Percentiles rank a stretch among this genome's conserved stretches.
Evolutionary conservation across 2,797 vertebrate genomes (phyloP).

Genomic region (Karalla daura): DNA sequence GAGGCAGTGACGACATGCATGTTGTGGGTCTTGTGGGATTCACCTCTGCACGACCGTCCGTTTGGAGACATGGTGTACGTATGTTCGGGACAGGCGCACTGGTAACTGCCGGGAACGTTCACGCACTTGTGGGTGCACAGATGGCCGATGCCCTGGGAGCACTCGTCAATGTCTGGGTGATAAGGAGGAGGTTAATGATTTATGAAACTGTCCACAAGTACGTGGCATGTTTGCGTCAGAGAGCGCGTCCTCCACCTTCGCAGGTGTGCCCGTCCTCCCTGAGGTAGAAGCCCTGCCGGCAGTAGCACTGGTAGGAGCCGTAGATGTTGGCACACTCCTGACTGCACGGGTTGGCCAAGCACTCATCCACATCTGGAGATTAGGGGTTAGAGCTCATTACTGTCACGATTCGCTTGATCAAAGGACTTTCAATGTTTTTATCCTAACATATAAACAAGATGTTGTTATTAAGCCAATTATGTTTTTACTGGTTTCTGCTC

Average conservation of each 20-base stretch:
- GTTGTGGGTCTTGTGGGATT: not conserved
- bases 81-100: slow-evolving; percentile 92
- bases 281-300: slow-evolving; percentile 93
- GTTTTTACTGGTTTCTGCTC: slow-evolving; percentile 46
- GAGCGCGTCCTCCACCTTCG: slow-evolving; percentile 84
- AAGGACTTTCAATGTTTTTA: slow-evolving; percentile 47
- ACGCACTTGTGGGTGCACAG: slow-evolving; percentile 95
- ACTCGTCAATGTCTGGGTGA: slow-evolving; percentile 93
- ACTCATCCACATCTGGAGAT: slow-evolving; percentile 93
- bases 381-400: slow-evolving; percentile 55
- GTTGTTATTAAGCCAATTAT: slow-evolving; percentile 63
- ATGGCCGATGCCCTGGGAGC: slow-evolving; percentile 89
- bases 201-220: slow-evolving; percentile 12
- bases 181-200: slow-evolving; percentile 1
- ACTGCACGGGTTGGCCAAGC: slow-evolving; percentile 90
- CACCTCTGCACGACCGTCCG: slow-evolving; percentile 94
- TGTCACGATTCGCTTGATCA: slow-evolving; percentile 57
- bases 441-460: slow-evolving; percentile 44
- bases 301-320: slow-evolving; percentile 98
- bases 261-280: slow-evolving; percentile 93
- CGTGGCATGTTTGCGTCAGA: slow-evolving; percentile 4
- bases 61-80: slow-evolving; percentile 93
- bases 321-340: slow-evolving; percentile 98
- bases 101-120: slow-evolving; percentile 94
- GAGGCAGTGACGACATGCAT: not conserved